phyloP scores from a whole-genome alignment of 1,140 invertebrate species.

The Holcopasites calliopsidis region DNA sequence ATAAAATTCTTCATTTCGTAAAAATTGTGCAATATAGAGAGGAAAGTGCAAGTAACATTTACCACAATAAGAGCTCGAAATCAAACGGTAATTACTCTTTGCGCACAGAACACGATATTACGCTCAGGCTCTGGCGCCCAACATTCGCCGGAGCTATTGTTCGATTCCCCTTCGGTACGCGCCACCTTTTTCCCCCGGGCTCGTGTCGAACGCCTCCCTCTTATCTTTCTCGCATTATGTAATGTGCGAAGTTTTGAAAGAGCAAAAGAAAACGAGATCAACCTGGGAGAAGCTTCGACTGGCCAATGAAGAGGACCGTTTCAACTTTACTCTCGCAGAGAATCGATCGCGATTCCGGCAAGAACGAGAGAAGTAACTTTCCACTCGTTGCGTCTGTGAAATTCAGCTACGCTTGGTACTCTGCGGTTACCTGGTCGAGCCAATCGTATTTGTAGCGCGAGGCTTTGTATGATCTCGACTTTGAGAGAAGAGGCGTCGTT shows the following conservation, averaged over 20 bases:
- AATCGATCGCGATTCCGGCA: constrained; percentile 63
- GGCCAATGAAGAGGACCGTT: neutral
- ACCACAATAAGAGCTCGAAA: too few relatives aligned
- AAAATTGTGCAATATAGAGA: too few relatives aligned
- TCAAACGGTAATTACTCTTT: constrained; percentile 25
- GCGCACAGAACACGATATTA: constrained; percentile 26
- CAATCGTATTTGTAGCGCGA: constrained; percentile 26
- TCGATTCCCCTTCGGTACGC: constrained; percentile 31
- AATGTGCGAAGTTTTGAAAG: neutral
- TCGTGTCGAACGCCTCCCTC: constrained; percentile 9
- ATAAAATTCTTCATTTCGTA: too few relatives aligned
- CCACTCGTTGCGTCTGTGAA: constrained; percentile 59
- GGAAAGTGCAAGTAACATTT: too few relatives aligned
- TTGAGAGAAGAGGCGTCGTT: neutral
- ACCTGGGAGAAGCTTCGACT: constrained; percentile 34
- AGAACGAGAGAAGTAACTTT: constrained; percentile 55
- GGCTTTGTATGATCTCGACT: constrained; percentile 14
- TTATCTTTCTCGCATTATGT: constrained; percentile 30
- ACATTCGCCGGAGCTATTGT: constrained; percentile 33
- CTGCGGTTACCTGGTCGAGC: constrained; percentile 41
- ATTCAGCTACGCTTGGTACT: constrained; percentile 60
- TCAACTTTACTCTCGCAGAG: constrained; percentile 38
- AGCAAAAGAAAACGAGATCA: too few relatives aligned
- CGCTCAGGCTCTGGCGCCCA: constrained; percentile 12
- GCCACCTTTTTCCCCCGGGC: neutral